These are phyloP conservation scores for Gymnocypris eckloni DNA, from an alignment of 2,797 vertebrate genomes.

Conservation along the genomic window DNA sequence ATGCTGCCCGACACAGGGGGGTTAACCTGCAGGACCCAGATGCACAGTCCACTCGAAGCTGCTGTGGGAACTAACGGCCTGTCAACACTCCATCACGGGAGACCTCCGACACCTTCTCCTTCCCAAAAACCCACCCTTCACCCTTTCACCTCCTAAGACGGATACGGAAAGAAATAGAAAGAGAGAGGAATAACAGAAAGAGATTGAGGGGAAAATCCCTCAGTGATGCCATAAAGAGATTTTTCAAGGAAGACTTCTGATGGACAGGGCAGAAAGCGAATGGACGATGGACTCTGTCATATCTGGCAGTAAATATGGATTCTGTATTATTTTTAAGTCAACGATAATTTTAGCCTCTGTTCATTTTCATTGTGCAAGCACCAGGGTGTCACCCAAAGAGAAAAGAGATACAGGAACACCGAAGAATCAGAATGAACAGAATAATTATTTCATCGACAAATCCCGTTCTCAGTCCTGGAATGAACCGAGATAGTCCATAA, in stretches of 20 bases:
- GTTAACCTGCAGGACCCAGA: conserved; percentile 86
- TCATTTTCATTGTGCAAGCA: conserved; percentile 65
- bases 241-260: conserved; percentile 48
- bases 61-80: conserved; percentile 81
- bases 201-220: conserved; percentile 40
- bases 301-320: conserved; percentile 68
- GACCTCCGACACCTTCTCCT: conserved; percentile 42
- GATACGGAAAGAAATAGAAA: conserved; percentile 44
- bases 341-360: conserved; percentile 54
- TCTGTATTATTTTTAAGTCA: conserved; percentile 42
- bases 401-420: conserved; percentile 33
- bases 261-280: conserved; percentile 49
- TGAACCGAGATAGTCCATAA: conserved; percentile 1
- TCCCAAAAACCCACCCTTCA: conserved; percentile 55
- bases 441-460: conserved; percentile 17
- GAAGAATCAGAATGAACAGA: conserved; percentile 1
- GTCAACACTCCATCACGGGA: conserved; percentile 31
- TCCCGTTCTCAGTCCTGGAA: conserved; percentile 16
- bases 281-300: conserved; percentile 60
- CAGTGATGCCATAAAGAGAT: conserved; percentile 41
- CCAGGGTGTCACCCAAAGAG: conserved; percentile 57
- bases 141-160: conserved; percentile 59
- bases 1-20: conserved; percentile 83
- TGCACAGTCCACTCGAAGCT: conserved; percentile 80
- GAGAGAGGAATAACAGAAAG: conserved; percentile 33